Evolutionary conservation across 2,888 invertebrate genomes (phyloP).

Genomic region (Drosophila meridionalis): DNA sequence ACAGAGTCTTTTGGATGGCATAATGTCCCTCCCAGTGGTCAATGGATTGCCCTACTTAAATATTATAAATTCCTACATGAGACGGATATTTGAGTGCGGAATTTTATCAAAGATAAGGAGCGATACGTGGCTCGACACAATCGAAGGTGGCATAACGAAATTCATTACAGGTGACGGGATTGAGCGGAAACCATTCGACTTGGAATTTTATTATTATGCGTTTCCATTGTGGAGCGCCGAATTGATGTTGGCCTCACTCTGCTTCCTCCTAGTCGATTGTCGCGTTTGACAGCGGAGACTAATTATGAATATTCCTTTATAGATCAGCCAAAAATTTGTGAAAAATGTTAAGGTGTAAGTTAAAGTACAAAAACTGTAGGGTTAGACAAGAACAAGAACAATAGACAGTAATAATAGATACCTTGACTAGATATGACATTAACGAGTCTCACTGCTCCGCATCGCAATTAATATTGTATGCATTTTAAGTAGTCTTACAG

Average conservation of each 20-base stretch:
- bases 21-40: conserved; percentile 40
- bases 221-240: conserved; percentile 43
- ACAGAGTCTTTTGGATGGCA: conserved; percentile 24
- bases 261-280: conserved; percentile 12
- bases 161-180: conserved; percentile 15
- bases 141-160: conserved; percentile 18
- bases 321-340: too few relatives aligned
- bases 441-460: too few relatives aligned
- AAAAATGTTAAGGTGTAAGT: too few relatives aligned
- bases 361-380: too few relatives aligned
- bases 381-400: too few relatives aligned
- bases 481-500: too few relatives aligned
- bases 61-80: conserved; percentile 53
- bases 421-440: too few relatives aligned
- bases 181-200: conserved; percentile 25
- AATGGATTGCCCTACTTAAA: conserved; percentile 55
- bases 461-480: too few relatives aligned
- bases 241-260: conserved; percentile 22
- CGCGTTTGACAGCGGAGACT: too few relatives aligned
- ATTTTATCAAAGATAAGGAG: conserved; percentile 44
- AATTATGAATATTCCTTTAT: too few relatives aligned
- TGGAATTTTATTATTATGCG: conserved; percentile 55
- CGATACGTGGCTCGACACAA: conserved; percentile 44
- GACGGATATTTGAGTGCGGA: conserved; percentile 59
- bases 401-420: too few relatives aligned